Evolutionary conservation across 2,113 vertebrate species (phyloP).

Genomic region (Cololabis saira): DNA sequence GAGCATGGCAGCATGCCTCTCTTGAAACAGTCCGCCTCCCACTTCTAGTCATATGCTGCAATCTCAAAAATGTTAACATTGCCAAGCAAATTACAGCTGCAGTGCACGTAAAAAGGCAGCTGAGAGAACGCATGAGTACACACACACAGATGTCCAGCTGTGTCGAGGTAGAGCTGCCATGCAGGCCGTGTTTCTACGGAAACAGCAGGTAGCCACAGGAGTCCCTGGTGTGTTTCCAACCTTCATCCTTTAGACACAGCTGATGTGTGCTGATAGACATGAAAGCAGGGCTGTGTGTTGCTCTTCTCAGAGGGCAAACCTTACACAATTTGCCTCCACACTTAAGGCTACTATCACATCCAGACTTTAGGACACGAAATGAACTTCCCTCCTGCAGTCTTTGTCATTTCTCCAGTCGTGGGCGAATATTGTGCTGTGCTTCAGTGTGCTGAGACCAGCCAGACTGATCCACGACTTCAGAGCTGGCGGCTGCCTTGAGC

Average conservation of each 20-base stretch:
- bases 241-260: conserved; percentile 65
- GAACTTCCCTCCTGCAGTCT: conserved; percentile 40
- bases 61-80: too few species aligned
- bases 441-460: conserved; percentile 2
- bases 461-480: conserved; percentile 42
- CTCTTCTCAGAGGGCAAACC: conserved; percentile 39
- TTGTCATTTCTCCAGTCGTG: conserved; percentile 27
- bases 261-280: conserved; percentile 69
- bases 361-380: conserved; percentile 39
- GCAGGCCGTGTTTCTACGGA: conserved; percentile 70
- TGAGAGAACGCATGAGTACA: conserved; percentile 11
- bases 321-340: conserved; percentile 24
- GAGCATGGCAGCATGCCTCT: too few species aligned
- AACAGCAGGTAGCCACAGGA: conserved; percentile 72
- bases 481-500: conserved; percentile 31
- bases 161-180: conserved; percentile 47
- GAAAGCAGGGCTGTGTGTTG: conserved; percentile 12
- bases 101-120: conserved; percentile 26
- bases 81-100: conserved; percentile 20
- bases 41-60: too few species aligned
- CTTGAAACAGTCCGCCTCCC: too few species aligned
- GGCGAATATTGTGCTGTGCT: conserved; percentile 17
- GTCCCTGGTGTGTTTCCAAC: conserved; percentile 64
- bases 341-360: conserved; percentile 36
- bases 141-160: conserved; percentile 49